Conservation (phyloP, 2,888 invertebrate genomes). For the Hesperia comma region DNA sequence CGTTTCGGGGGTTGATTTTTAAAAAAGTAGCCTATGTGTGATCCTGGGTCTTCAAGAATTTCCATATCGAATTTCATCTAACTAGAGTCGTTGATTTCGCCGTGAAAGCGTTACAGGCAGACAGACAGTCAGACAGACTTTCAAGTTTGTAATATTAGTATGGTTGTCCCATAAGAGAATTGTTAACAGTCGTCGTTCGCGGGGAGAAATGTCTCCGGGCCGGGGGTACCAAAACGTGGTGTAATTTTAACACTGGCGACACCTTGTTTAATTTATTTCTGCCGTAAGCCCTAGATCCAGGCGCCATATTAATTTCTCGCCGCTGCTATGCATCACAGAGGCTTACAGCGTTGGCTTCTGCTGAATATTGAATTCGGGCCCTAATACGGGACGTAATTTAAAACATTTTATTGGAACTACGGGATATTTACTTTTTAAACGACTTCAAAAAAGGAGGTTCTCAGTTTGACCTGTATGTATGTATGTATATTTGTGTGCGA, state of each 20-base stretch:
- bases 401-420: neutral
- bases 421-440: neutral
- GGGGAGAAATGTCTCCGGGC: neutral
- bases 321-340: conserved; percentile 6
- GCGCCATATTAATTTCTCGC: conserved; percentile 15
- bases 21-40: no score
- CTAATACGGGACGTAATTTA: conserved; percentile 8
- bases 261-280: conserved; percentile 7
- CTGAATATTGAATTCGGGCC: conserved; percentile 20
- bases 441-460: no score
- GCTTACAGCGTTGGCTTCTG: conserved; percentile 2
- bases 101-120: no score
- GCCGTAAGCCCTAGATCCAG: conserved; percentile 2
- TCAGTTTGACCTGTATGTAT: no score
- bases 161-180: neutral
- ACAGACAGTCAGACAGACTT: no score
- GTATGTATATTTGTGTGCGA: no score
- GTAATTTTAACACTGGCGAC: conserved; percentile 8
- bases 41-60: no score
- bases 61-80: no score
- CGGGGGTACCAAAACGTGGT: neutral
- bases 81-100: no score
- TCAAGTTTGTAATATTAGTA: no score
- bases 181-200: neutral
- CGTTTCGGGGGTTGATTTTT: no score